phyloP scores from a whole-genome alignment of 2,797 vertebrate genomes.

The Sardinella longiceps region DNA sequence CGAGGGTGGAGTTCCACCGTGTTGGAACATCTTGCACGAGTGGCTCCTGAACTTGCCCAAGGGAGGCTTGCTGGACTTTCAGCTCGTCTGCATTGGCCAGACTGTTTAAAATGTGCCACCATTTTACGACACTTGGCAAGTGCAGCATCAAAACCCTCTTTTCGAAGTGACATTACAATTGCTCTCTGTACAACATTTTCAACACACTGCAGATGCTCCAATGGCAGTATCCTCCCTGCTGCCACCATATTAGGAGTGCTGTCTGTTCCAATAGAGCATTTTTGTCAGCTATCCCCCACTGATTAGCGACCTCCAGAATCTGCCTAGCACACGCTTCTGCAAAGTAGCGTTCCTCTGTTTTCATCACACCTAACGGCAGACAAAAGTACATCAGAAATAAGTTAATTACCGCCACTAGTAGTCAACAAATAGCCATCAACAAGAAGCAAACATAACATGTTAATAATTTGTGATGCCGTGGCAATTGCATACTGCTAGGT shows the following conservation, averaged over 20 bases:
- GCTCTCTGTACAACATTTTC: conserved; percentile 23
- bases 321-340: conserved; percentile 27
- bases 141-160: conserved; percentile 19
- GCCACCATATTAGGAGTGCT: conserved; percentile 29
- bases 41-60: conserved; percentile 20
- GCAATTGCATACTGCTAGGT: conserved; percentile 13
- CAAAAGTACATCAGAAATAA: conserved; percentile 31
- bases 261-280: conserved; percentile 18
- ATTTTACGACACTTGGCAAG: conserved; percentile 31
- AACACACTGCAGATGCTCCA: conserved; percentile 30
- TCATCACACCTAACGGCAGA: conserved; percentile 28
- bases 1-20: conserved; percentile 33
- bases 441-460: conserved; percentile 5
- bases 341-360: conserved; percentile 29
- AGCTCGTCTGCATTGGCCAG: conserved; percentile 16
- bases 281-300: conserved; percentile 23
- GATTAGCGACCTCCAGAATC: not conserved
- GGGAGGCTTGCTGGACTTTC: conserved; percentile 26
- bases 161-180: conserved; percentile 16
- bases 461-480: conserved; percentile 21
- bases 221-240: conserved; percentile 18
- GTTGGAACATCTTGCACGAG: conserved; percentile 30
- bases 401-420: conserved; percentile 16
- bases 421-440: conserved; percentile 24
- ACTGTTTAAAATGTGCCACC: conserved; percentile 9